Conservation (phyloP, 1,140 invertebrate species). For the Bombus affinis region DNA sequence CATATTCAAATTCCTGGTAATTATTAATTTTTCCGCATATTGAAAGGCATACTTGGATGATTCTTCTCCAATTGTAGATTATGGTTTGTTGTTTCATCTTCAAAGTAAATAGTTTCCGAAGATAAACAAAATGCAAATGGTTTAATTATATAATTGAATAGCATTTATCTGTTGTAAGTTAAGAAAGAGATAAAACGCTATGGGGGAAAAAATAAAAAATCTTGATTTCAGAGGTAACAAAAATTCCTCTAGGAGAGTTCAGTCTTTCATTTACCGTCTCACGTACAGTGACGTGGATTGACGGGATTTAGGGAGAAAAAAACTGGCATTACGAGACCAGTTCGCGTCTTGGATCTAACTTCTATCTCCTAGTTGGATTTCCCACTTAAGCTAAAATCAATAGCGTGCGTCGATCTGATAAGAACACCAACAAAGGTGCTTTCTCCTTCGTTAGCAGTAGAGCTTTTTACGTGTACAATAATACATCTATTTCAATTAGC, state of each 20-base stretch:
- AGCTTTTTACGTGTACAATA: background rate
- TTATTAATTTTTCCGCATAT: too few relatives aligned
- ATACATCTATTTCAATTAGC: background rate
- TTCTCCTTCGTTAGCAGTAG: background rate
- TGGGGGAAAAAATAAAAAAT: background rate
- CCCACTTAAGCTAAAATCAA: slow-evolving; percentile 44
- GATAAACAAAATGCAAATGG: too few relatives aligned
- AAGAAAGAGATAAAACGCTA: background rate
- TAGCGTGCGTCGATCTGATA: slow-evolving; percentile 64
- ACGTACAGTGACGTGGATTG: background rate
- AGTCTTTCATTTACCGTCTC: background rate
- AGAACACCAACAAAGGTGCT: slow-evolving; percentile 26
- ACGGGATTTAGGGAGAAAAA: background rate
- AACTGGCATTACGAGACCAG: background rate
- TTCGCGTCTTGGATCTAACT: background rate
- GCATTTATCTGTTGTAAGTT: background rate
- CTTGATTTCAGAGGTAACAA: background rate
- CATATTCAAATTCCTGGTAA: too few relatives aligned
- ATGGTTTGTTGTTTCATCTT: too few relatives aligned
- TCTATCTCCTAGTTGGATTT: slow-evolving; percentile 5
- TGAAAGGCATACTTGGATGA: too few relatives aligned
- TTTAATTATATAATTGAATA: too few relatives aligned
- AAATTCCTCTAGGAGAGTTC: background rate
- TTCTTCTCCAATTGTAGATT: too few relatives aligned
- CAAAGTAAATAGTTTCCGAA: too few relatives aligned